Evolutionary conservation across 92 coral and sea anemone genomes (phyloP), one percentile per base, ranked within the genome.

Genomic region (Meandrina meandrites): DNA sequence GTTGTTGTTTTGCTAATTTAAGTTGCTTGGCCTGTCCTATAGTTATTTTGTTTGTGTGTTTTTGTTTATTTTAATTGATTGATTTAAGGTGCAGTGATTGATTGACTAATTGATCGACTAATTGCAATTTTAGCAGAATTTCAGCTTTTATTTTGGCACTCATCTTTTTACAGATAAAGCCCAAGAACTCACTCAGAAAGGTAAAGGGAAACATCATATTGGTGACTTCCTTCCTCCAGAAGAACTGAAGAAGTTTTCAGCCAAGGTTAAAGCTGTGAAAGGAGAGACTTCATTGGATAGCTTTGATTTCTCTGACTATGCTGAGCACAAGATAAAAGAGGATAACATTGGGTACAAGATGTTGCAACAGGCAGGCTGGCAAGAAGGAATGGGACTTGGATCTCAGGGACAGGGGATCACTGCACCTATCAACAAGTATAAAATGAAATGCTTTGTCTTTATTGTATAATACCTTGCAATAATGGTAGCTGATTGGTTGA

Each of bases 331-430:
- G 88, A 89, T 97, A 34, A 97, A 94, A 58, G 99, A 97, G 62
- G 96, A 94, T 19, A 97, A 97, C 85, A 96, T 97, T 90, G 99
- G 99, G 24, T 97, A 97, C 86, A 95, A 95, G 91, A 95, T 97
- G 99, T 84, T 97, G 21, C 92, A 92, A 90, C 96, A 94, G 79
- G 98, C 99, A 54, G 99, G 99, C 74, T 97, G 99, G 99, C 83
- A 94, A 14, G 99, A 97, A 83, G 99, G 99, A 27, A 93, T 87
- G 80, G 99, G 99, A 10, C 92, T 97, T 75, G 99, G 99, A 15
- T 89, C 96, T 10, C 89, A 93, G 54, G 99, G 96, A 73, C 98
- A 97, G 75, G 99, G 99, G 1, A 97, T 97, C 66, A 97, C 92
- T 28, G 99, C 97, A 68, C 99, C 99, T 19, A 90, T 97, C 13